Percentiles rank a stretch among this genome's conserved stretches.
Conservation (phyloP, 2,797 vertebrate genomes). For the Coreius guichenoti region DNA sequence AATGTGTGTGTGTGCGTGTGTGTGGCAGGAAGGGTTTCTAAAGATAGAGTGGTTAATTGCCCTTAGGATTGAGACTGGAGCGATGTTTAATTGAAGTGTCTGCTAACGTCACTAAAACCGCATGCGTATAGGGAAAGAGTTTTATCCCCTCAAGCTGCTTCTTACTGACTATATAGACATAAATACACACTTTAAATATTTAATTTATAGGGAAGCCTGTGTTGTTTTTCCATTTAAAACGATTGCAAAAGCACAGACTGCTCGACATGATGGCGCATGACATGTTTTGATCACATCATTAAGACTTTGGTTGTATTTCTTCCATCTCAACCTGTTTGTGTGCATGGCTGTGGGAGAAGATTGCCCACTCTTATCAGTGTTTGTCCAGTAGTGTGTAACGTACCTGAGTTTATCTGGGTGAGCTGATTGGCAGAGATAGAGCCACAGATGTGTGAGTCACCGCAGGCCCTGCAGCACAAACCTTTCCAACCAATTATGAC, state of each 20-base stretch:
- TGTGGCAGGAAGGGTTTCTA: slow-evolving; percentile 41
- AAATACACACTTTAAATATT: slow-evolving; percentile 6
- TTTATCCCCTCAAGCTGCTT: slow-evolving; percentile 10
- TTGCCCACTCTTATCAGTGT: slow-evolving; percentile 47
- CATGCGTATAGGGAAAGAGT: neutral
- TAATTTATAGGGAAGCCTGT: neutral
- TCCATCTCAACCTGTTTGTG: neutral
- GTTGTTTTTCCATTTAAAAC: neutral
- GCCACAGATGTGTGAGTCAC: slow-evolving; percentile 8
- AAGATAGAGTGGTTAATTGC: slow-evolving; percentile 51
- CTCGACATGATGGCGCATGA: slow-evolving; percentile 1
- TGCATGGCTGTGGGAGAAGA: slow-evolving; percentile 29
- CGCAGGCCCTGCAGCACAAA: slow-evolving; percentile 4
- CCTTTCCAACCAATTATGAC: slow-evolving; percentile 16
- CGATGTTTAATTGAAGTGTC: slow-evolving; percentile 54
- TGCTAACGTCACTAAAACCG: slow-evolving; percentile 28
- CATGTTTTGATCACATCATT: slow-evolving; percentile 38
- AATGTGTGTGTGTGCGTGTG: slow-evolving; percentile 30
- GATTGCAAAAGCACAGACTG: neutral
- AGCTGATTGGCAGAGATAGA: slow-evolving; percentile 52
- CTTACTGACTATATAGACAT: neutral
- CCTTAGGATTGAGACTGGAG: slow-evolving; percentile 34
- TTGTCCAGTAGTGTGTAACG: slow-evolving; percentile 46
- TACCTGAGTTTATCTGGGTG: slow-evolving; percentile 53
- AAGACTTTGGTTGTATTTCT: neutral